Evolutionary conservation across 2,888 invertebrate genomes (phyloP).

Genomic region (Opisthograptis luteolata): DNA sequence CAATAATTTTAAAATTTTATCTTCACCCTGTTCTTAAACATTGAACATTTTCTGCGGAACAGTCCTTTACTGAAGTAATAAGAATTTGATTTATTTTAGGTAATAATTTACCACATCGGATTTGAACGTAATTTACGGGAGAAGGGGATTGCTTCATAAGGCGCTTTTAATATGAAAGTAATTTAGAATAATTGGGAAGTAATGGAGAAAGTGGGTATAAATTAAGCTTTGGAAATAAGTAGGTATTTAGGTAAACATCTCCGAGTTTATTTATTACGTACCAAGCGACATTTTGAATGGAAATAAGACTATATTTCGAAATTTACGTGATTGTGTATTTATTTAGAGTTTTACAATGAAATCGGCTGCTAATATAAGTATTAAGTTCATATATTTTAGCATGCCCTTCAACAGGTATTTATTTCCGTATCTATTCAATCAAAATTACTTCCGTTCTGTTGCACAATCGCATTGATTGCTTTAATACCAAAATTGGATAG

Average conservation of each 20-base stretch:
- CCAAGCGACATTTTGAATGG: not conserved
- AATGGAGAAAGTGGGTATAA: slow-evolving; percentile 12
- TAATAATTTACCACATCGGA: slow-evolving; percentile 34
- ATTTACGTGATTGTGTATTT: no score
- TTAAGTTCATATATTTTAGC: no score
- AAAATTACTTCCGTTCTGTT: no score
- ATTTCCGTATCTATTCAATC: no score
- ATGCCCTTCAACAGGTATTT: no score
- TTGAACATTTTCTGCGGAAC: slow-evolving; percentile 21
- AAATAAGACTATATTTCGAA: not conserved
- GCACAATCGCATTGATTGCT: no score
- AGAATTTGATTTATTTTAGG: slow-evolving; percentile 30
- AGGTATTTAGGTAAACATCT: not conserved
- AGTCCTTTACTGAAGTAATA: slow-evolving; percentile 22
- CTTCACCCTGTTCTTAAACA: slow-evolving; percentile 20
- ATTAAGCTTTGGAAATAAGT: slow-evolving; percentile 6
- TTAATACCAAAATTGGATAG: no score
- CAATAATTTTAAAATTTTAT: slow-evolving; percentile 39
- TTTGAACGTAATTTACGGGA: slow-evolving; percentile 31
- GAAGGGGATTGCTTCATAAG: slow-evolving; percentile 17
- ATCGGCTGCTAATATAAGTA: no score
- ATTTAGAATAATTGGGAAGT: slow-evolving; percentile 19
- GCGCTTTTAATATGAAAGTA: slow-evolving; percentile 24
- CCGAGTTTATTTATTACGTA: not conserved
- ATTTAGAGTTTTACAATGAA: no score